Percentiles rank a stretch among this genome's conserved stretches.
phyloP scores from a whole-genome alignment of 2,888 invertebrate genomes.

The Drosophila nr. medialis region DNA sequence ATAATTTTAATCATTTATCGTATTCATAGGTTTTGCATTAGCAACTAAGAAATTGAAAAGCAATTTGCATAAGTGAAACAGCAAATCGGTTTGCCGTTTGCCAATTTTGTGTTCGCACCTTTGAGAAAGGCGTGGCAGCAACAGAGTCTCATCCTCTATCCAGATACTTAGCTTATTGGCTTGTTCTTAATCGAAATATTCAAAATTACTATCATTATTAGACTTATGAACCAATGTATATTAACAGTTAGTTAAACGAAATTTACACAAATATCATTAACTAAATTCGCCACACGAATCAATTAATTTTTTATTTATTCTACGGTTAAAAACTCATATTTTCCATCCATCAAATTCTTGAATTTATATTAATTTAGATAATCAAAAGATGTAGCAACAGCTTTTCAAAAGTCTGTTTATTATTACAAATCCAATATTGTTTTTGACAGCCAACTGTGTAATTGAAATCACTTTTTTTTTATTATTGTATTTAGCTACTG shows the following conservation, averaged over 20 bases:
- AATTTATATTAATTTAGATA: constrained; percentile 12
- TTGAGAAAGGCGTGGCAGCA: constrained; percentile 55
- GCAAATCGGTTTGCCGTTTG: constrained; percentile 32
- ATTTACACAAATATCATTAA: constrained; percentile 30
- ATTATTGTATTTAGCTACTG: neutral
- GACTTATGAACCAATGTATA: constrained; percentile 29
- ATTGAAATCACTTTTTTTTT: neutral
- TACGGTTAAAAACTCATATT: constrained; percentile 3
- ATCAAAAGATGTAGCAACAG: constrained; percentile 16
- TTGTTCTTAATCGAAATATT: constrained; percentile 24
- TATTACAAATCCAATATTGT: neutral
- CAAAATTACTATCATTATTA: constrained; percentile 4
- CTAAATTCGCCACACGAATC: constrained; percentile 1
- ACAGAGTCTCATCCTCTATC: constrained; percentile 20
- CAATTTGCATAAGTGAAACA: constrained; percentile 6
- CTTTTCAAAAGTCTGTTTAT: constrained; percentile 32
- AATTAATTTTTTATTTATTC: constrained; percentile 8
- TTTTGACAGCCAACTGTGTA: constrained; percentile 46
- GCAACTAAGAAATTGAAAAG: constrained; percentile 19
- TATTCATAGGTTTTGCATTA: constrained; percentile 24
- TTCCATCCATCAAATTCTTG: neutral
- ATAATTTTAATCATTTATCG: constrained; percentile 15
- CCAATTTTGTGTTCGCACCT: constrained; percentile 64
- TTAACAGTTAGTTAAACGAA: constrained; percentile 38
- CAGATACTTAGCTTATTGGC: constrained; percentile 38